Conservation (phyloP, 2,888 invertebrate species). For the Drosophila demipolita region DNA sequence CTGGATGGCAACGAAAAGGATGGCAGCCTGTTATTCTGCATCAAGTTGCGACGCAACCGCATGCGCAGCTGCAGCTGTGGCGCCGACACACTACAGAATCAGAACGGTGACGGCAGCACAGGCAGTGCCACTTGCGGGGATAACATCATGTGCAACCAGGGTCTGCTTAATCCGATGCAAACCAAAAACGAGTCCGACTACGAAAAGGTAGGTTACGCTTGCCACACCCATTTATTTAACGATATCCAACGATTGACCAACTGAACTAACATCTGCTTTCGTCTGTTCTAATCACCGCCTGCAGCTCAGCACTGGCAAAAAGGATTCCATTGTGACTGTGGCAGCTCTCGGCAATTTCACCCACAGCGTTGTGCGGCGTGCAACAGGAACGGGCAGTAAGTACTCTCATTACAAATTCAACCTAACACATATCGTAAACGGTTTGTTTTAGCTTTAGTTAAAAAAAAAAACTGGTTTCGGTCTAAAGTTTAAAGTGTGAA, state of each 20-base stretch:
- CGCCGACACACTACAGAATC: slow-evolving; percentile 74
- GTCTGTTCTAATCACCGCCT: slow-evolving; percentile 24
- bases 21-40: slow-evolving; percentile 82
- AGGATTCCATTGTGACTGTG: slow-evolving; percentile 85
- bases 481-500: not conserved
- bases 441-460: no score
- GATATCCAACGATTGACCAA: slow-evolving; percentile 22
- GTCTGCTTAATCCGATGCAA: slow-evolving; percentile 83
- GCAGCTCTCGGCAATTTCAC: slow-evolving; percentile 84
- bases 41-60: slow-evolving; percentile 81
- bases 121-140: slow-evolving; percentile 70
- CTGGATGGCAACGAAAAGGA: slow-evolving; percentile 80
- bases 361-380: slow-evolving; percentile 84
- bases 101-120: slow-evolving; percentile 78
- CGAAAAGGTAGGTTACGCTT: slow-evolving; percentile 76
- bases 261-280: slow-evolving; percentile 8
- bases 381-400: slow-evolving; percentile 85
- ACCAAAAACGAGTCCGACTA: slow-evolving; percentile 83
- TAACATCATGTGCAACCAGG: slow-evolving; percentile 83
- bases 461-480: not conserved
- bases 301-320: slow-evolving; percentile 84
- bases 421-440: slow-evolving; percentile 2
- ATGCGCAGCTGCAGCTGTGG: slow-evolving; percentile 79
- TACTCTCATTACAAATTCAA: slow-evolving; percentile 44
- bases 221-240: slow-evolving; percentile 3